Evolutionary conservation across 2,888 invertebrate species (phyloP).

Genomic region (Microplitis manilae): DNA sequence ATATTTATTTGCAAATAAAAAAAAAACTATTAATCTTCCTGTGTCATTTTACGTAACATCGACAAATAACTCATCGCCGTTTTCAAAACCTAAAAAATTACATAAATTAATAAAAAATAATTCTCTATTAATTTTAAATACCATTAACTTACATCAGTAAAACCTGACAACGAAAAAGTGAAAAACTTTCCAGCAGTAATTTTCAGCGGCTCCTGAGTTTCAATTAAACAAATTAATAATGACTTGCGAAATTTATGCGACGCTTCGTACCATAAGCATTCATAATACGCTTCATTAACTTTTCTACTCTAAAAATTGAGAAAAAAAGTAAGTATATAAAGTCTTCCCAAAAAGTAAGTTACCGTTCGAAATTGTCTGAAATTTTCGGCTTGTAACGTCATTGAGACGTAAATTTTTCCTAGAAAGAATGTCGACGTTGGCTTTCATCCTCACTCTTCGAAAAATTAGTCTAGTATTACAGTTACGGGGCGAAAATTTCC

Average conservation of each 20-base stretch:
- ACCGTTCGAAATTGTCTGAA: too few relatives aligned
- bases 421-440: too few relatives aligned
- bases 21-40: background rate
- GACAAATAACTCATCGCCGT: slow-evolving; percentile 51
- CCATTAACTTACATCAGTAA: slow-evolving; percentile 71
- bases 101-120: background rate
- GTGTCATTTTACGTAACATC: slow-evolving; percentile 46
- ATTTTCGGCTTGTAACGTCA: too few relatives aligned
- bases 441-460: too few relatives aligned
- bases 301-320: slow-evolving; percentile 66
- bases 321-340: background rate
- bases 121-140: background rate
- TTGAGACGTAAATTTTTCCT: too few relatives aligned
- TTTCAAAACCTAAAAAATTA: slow-evolving; percentile 45
- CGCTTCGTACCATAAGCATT: slow-evolving; percentile 75
- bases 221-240: slow-evolving; percentile 73
- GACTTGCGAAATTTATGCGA: slow-evolving; percentile 70
- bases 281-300: slow-evolving; percentile 73
- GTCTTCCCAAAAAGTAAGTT: too few relatives aligned
- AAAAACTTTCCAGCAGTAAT: slow-evolving; percentile 75
- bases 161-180: slow-evolving; percentile 73
- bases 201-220: slow-evolving; percentile 73
- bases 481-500: too few relatives aligned
- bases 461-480: too few relatives aligned
- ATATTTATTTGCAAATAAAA: background rate